These are phyloP conservation scores for Esox niger DNA, from an alignment of 2,113 vertebrate genomes.

Conservation along the genomic window DNA sequence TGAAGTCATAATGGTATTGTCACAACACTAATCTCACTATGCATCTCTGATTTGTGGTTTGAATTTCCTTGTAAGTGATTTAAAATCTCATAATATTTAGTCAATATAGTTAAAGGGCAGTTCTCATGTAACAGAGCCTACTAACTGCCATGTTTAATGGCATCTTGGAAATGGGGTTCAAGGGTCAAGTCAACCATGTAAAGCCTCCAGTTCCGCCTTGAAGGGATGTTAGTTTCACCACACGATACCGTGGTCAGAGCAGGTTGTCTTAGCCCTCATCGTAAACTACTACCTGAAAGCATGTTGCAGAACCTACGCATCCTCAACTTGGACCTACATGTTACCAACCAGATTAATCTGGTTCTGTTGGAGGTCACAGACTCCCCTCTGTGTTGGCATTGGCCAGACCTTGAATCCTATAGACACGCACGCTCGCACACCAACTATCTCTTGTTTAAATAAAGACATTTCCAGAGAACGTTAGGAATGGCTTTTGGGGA, in stretches of 20 bases:
- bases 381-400: neutral
- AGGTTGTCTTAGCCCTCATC: neutral
- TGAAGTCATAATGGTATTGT: too few species aligned
- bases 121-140: constrained; percentile 30
- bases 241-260: too few species aligned
- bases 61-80: too few species aligned
- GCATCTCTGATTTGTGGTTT: too few species aligned
- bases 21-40: too few species aligned
- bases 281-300: neutral
- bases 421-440: too few species aligned
- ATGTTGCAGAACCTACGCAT: neutral
- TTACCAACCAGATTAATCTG: neutral
- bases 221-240: constrained; percentile 30
- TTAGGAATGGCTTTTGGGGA: constrained; percentile 36
- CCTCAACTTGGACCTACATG: neutral
- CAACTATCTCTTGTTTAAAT: constrained; percentile 15
- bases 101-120: too few species aligned
- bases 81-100: too few species aligned
- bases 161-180: constrained; percentile 52
- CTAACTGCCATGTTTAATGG: constrained; percentile 31
- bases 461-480: constrained; percentile 28
- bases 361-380: neutral
- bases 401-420: neutral
- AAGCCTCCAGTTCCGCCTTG: constrained; percentile 41
- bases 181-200: constrained; percentile 46